A percentile compares a stretch with the other conserved stretches of the same genome.
Evolutionary conservation across 2,113 vertebrate genomes (phyloP).

Genomic region (Sceloporus tristichus): DNA sequence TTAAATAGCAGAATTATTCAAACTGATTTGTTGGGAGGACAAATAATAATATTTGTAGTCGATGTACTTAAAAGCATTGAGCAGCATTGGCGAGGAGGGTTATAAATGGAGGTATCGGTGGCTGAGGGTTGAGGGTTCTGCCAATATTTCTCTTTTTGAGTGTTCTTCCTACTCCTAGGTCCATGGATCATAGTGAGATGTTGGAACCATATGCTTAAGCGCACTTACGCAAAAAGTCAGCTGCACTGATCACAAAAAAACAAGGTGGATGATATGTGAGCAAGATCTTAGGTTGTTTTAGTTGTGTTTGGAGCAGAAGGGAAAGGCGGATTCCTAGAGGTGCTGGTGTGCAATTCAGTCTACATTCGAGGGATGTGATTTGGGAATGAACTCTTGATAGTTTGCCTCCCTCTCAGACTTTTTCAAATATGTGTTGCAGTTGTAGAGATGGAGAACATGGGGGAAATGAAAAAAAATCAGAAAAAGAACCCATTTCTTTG

Average conservation of each 20-base stretch:
- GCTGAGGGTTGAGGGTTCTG: neutral
- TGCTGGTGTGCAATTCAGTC: neutral
- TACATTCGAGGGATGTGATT: neutral
- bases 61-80: neutral
- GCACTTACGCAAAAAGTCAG: neutral
- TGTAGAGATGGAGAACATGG: too few species aligned
- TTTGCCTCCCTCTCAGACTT: neutral
- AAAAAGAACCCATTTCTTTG: too few species aligned
- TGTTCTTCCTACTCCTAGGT: too few species aligned
- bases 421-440: neutral
- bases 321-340: too few species aligned
- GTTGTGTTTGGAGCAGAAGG: too few species aligned
- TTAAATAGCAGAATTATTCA: conserved; percentile 53
- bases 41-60: conserved; percentile 7
- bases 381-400: neutral
- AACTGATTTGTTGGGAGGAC: conserved; percentile 52
- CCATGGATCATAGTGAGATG: neutral
- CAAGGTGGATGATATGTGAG: neutral
- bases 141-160: neutral
- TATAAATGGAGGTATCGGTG: neutral
- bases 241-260: neutral
- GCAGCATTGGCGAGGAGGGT: rapidly evolving
- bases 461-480: too few species aligned
- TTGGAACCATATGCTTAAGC: neutral
- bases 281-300: neutral